Conservation (phyloP, 2,797 vertebrate species). For the Enteromius radiatus region DNA sequence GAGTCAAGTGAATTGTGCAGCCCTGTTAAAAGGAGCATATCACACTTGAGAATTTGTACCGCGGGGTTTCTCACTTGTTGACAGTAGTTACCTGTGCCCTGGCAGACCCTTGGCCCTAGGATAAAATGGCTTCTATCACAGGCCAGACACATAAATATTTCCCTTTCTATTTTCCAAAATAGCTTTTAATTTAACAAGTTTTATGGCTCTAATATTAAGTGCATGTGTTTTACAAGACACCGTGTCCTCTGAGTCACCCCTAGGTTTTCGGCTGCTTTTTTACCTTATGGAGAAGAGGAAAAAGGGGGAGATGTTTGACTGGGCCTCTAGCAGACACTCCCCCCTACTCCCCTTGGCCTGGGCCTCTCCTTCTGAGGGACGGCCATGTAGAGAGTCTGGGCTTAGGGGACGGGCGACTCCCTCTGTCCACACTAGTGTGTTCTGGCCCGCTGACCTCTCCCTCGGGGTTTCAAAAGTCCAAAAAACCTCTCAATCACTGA, state of each 20-base stretch:
- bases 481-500: constrained; percentile 35
- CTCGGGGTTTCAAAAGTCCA: constrained; percentile 34
- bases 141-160: constrained; percentile 94
- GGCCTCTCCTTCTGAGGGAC: constrained; percentile 54
- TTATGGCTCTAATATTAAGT: constrained; percentile 96
- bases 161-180: constrained; percentile 94
- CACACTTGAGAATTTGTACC: constrained; percentile 31
- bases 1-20: constrained; percentile 24
- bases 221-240: constrained; percentile 98
- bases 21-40: constrained; percentile 45
- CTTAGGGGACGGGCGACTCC: constrained; percentile 43
- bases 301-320: constrained; percentile 32
- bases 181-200: constrained; percentile 98
- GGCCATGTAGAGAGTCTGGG: constrained; percentile 46
- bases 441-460: constrained; percentile 47
- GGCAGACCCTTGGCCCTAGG: constrained; percentile 75
- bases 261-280: constrained; percentile 76
- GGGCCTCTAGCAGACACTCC: constrained; percentile 49
- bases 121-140: constrained; percentile 86
- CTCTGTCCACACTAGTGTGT: constrained; percentile 42
- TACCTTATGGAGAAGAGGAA: constrained; percentile 63
- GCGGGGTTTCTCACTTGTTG: constrained; percentile 70
- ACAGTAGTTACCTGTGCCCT: constrained; percentile 80
- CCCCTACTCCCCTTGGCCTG: constrained; percentile 50
- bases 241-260: constrained; percentile 93